Evolutionary conservation across 2,113 vertebrate genomes (phyloP).

Genomic region (Eolophus roseicapilla): DNA sequence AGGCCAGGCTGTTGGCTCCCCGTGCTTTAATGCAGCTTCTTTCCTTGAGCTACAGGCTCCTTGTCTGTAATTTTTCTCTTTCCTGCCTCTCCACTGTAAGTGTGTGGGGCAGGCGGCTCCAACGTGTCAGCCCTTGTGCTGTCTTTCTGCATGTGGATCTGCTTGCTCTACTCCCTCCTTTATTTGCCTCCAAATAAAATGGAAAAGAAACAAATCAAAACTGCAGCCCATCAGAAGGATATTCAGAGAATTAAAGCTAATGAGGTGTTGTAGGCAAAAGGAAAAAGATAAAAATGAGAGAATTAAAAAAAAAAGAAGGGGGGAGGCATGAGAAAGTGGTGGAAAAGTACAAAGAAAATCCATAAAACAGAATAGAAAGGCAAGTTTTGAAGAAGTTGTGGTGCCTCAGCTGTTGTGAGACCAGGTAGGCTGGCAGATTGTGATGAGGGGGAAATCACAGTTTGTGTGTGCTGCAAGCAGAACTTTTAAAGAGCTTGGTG

Average conservation of each 20-base stretch:
- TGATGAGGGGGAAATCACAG: neutral
- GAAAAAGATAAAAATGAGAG: neutral
- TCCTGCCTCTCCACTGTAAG: rapidly evolving
- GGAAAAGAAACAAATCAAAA: neutral
- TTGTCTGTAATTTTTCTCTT: neutral
- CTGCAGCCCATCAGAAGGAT: neutral
- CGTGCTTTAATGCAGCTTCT: neutral
- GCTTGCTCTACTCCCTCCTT: neutral
- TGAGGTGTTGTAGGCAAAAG: neutral
- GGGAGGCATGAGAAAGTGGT: neutral
- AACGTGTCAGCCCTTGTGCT: rapidly evolving
- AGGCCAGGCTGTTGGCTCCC: neutral
- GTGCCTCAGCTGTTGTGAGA: neutral
- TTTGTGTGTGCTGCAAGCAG: rapidly evolving
- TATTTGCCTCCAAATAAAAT: neutral
- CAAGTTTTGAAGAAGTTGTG: neutral
- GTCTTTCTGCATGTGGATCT: too few species aligned
- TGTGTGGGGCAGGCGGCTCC: neutral
- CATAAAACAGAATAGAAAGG: neutral
- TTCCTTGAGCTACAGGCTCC: neutral
- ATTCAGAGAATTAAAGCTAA: neutral
- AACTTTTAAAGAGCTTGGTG: neutral
- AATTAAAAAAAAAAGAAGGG: neutral
- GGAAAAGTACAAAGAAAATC: neutral
- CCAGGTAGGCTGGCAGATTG: neutral